Percentiles rank a stretch among this genome's conserved stretches.
Conservation (phyloP, 1,140 invertebrate species). For the Nebria ingens region DNA sequence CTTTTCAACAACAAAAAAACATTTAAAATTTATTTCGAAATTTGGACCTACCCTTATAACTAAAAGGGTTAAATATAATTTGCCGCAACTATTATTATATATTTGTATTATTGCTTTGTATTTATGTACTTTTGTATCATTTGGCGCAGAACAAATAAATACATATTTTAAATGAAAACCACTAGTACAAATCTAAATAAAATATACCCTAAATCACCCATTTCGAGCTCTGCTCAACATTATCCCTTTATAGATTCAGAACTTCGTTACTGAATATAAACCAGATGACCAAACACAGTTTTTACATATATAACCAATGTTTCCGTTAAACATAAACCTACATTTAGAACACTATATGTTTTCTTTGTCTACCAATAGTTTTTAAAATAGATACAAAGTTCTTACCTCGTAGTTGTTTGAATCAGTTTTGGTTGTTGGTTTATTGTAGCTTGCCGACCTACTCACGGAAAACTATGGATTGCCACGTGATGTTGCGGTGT, state of each 20-base stretch:
- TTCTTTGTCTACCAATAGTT: conserved; percentile 5
- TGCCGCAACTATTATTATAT: neutral
- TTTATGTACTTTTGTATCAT: neutral
- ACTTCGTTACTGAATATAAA: too few species aligned
- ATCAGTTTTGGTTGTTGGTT: conserved; percentile 38
- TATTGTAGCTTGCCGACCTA: conserved; percentile 54
- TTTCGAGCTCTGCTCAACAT: too few species aligned
- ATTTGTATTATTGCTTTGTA: neutral
- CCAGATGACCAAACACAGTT: neutral
- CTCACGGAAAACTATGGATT: conserved; percentile 56
- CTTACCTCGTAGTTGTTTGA: conserved; percentile 13
- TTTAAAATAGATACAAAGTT: neutral
- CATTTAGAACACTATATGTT: neutral
- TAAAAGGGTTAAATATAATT: neutral
- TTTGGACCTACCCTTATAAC: too few species aligned
- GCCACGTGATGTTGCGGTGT: conserved; percentile 45
- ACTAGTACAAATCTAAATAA: neutral
- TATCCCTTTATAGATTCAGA: too few species aligned
- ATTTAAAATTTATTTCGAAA: too few species aligned
- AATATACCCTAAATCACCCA: neutral
- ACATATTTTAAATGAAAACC: neutral
- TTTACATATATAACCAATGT: neutral
- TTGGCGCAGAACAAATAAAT: neutral
- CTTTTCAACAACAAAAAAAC: too few species aligned
- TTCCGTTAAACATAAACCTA: neutral